Base-by-base conservation (phyloP, 2,797 vertebrate genomes). In the Sebastes glaucus region DNA sequence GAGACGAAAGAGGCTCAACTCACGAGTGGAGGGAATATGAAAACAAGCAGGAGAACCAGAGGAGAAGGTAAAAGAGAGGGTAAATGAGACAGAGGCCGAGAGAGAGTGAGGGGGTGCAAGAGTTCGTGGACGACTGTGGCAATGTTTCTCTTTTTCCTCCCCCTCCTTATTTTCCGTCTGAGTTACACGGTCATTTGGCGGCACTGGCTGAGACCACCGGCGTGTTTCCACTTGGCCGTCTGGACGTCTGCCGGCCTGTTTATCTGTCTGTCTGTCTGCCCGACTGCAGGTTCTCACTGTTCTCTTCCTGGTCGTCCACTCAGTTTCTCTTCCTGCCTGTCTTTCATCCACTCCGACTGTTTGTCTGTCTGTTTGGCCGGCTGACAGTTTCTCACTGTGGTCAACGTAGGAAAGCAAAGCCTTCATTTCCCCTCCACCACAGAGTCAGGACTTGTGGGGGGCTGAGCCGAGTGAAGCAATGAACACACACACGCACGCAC, bases 101-200 rank as follows among this genome's bases (percentile, higher is more conserved):
- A 80, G 8, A 63, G 75, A 88, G 74, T 22, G 73, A 61, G 65
- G 57, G 76, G 78, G 80, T 62, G 82, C 75, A 69, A 65, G 70
- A 79, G 82, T 79, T 81, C 53, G 68, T 62, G 80, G 69, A 89
- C 3, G n/a, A 68, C 74, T 57, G 68, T 76, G 74, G 81, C 80
- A 81, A 80, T 91, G 90, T 93, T 93, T 90, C 77, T 82, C 71
- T 91, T 92, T 84, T 84, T 80, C 84, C 81, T 84, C 79, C 80
- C 85, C 81, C 93, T 88, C 72, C 82, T 82, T 85, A 90, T 93
- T 95, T 95, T 94, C 94, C 90, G 53, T 94, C 88, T 86, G 89
- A 94, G 89, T 92, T 89, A 90, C 91, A 92, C 46, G 89, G 88
- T 90, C 91, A 90, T 93, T 91, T 91, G 88, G 87, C 88, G 59